Percentiles rank a stretch among this genome's conserved stretches.
These are phyloP conservation scores for Chrysina gloriosa DNA, from an alignment of 2,888 invertebrate genomes.

Conservation along the genomic window DNA sequence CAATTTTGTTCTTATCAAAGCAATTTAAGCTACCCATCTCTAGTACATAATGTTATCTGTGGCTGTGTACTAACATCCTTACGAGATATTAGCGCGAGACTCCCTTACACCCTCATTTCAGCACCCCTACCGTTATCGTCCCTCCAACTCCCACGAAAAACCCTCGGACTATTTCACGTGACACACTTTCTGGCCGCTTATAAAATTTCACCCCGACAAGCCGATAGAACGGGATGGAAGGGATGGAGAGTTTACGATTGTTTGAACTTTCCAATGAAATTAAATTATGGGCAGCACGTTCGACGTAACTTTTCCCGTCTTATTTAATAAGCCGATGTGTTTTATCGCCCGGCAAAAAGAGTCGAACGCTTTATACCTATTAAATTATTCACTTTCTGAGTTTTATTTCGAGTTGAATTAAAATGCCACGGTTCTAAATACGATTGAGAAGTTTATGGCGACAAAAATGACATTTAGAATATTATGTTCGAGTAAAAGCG, in stretches of 20 bases:
- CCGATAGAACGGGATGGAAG: neutral
- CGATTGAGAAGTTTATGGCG: too few species aligned
- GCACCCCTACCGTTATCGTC: neutral
- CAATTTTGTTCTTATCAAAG: constrained; percentile 3
- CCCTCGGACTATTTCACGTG: constrained; percentile 15
- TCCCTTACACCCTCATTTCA: neutral
- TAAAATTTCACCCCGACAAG: constrained; percentile 25
- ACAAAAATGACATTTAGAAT: too few species aligned
- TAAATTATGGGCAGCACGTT: constrained; percentile 36
- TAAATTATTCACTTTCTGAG: constrained; percentile 22
- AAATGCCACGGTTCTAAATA: neutral
- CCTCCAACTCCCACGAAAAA: neutral
- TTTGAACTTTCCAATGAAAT: constrained; percentile 38
- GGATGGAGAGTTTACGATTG: constrained; percentile 32
- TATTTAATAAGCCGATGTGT: constrained; percentile 34
- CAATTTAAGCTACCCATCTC: constrained; percentile 17
- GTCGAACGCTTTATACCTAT: constrained; percentile 6
- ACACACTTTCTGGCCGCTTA: constrained; percentile 30
- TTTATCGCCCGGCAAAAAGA: constrained; percentile 19
- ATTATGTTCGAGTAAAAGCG: too few species aligned
- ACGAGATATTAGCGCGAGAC: constrained; percentile 4
- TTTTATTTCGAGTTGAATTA: constrained; percentile 1
- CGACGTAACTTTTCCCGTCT: constrained; percentile 30
- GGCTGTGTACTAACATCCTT: neutral
- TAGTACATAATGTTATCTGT: constrained; percentile 20